These are phyloP conservation scores for Trissolcus basalis DNA, from an alignment of 1,140 invertebrate genomes.

Conservation along the genomic window DNA sequence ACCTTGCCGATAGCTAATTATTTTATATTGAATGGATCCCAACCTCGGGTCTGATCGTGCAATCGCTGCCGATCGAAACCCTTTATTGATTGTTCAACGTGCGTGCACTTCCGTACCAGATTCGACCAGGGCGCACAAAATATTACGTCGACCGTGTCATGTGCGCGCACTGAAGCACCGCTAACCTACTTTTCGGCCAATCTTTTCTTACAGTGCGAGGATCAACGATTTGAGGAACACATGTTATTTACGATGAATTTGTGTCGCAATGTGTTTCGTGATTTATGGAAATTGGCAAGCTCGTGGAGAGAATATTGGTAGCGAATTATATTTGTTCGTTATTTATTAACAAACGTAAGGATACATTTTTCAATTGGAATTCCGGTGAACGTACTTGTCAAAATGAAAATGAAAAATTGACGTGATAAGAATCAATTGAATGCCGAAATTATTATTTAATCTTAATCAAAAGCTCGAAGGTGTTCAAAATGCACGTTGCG, in stretches of 20 bases:
- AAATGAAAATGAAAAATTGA: no score
- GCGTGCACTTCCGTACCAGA: conserved; percentile 34
- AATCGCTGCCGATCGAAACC: conserved; percentile 14
- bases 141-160: conserved; percentile 35
- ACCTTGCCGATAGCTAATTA: conserved; percentile 56
- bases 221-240: conserved; percentile 30
- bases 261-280: conserved; percentile 27
- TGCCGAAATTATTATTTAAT: not conserved
- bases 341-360: conserved; percentile 3
- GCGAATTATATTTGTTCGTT: conserved; percentile 13
- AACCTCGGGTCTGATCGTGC: conserved; percentile 12
- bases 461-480: conserved; percentile 18
- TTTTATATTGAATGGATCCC: conserved; percentile 59
- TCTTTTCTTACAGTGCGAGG: conserved; percentile 31
- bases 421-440: not conserved
- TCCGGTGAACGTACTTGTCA: no score
- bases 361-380: no score
- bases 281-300: conserved; percentile 21
- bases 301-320: conserved; percentile 15
- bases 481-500: conserved; percentile 7
- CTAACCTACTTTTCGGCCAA: conserved; percentile 42
- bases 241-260: conserved; percentile 35
- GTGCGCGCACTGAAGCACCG: conserved; percentile 13
- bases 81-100: conserved; percentile 13
- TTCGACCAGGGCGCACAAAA: conserved; percentile 12